Conservation (phyloP, 2,113 vertebrate genomes). For the Daphoenositta chrysoptera region DNA sequence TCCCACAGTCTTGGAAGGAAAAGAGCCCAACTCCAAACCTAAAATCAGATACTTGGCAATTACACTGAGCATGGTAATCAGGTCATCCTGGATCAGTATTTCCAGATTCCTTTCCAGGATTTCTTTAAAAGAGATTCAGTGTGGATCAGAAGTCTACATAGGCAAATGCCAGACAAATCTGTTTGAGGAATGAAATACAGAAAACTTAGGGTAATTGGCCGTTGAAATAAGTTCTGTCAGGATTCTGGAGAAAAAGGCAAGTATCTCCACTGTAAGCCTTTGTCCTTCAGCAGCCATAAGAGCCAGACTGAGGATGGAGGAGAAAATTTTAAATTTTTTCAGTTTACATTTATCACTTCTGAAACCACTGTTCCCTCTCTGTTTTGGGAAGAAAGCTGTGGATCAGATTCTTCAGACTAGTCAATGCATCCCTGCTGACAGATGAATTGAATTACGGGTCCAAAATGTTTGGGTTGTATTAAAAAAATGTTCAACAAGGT, state of each 20-base stretch:
- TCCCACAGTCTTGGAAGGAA: not conserved
- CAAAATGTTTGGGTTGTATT: not conserved
- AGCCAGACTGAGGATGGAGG: not conserved
- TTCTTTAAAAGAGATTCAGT: not conserved
- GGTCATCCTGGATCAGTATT: not conserved
- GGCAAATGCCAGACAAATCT: not conserved
- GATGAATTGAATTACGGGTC: not conserved
- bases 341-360: not conserved
- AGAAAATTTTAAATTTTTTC: not conserved
- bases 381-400: not conserved
- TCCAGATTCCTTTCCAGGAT: not conserved
- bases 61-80: not conserved
- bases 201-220: not conserved
- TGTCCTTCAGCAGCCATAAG: not conserved
- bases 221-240: not conserved
- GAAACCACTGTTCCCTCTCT: not conserved
- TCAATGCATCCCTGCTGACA: not conserved
- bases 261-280: not conserved
- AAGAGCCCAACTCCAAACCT: not conserved
- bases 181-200: not conserved
- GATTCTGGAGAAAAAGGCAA: not conserved
- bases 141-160: not conserved
- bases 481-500: not conserved
- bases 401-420: not conserved
- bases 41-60: not conserved